These are phyloP conservation scores for Merluccius polli DNA, from an alignment of 2,797 vertebrate genomes.

Conservation along the genomic window DNA sequence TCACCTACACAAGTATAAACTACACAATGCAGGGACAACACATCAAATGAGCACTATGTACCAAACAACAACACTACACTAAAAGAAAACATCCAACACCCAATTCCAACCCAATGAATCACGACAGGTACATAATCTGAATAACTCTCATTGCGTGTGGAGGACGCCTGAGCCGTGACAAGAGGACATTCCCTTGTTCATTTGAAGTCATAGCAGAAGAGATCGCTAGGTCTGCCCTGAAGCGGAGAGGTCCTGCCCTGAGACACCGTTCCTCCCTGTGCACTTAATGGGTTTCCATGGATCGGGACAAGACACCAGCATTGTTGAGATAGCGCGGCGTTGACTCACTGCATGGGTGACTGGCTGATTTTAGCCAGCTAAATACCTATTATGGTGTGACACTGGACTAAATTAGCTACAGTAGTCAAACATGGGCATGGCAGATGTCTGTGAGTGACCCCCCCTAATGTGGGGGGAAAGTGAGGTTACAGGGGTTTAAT, in stretches of 20 bases:
- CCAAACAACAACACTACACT: not conserved
- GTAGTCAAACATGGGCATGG: constrained; percentile 1
- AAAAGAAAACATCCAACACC: not conserved
- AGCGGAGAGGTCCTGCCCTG: constrained; percentile 19
- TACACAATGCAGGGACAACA: not conserved
- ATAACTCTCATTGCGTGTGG: constrained; percentile 40
- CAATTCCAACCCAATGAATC: not conserved
- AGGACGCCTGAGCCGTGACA: constrained; percentile 4
- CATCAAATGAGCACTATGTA: not conserved
- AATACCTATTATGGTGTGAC: constrained; percentile 39
- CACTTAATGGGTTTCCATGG: constrained; percentile 35
- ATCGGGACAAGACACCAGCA: constrained; percentile 27
- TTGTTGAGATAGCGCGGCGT: constrained; percentile 26
- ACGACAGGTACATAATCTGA: constrained; percentile 23
- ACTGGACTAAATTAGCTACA: constrained; percentile 46
- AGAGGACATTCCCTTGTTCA: constrained; percentile 11
- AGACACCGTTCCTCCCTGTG: constrained; percentile 11
- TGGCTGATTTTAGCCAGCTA: constrained; percentile 34
- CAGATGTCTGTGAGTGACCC: not conserved
- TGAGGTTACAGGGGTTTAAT: not conserved
- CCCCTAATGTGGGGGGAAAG: not conserved
- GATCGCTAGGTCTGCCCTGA: constrained; percentile 41
- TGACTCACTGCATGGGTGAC: constrained; percentile 16
- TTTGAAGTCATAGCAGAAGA: not conserved
- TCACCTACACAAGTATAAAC: not conserved